Conservation (phyloP, 92 coral and sea anemone species). For the Paragorgia papillata region DNA sequence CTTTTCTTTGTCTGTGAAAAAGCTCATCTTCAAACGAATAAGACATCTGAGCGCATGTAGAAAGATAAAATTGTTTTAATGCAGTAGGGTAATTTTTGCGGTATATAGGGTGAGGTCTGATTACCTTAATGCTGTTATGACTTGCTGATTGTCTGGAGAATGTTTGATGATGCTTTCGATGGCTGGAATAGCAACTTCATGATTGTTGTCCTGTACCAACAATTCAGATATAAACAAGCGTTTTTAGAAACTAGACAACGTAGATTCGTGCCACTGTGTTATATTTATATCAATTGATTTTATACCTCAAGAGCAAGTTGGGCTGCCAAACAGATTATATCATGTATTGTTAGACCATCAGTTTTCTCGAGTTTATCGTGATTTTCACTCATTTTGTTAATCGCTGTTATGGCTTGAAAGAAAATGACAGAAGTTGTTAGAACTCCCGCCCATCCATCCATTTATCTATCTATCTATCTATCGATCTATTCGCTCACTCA, state of each 20-base stretch:
- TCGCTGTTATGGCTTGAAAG: slow-evolving; percentile 74
- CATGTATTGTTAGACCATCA: slow-evolving; percentile 69
- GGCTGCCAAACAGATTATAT: slow-evolving; percentile 88
- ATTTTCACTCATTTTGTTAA: slow-evolving; percentile 76
- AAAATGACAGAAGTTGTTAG: background rate
- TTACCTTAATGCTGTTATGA: slow-evolving; percentile 90
- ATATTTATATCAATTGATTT: too few species aligned
- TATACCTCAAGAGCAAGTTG: slow-evolving; percentile 92
- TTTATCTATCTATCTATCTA: too few species aligned
- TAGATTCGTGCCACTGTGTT: background rate
- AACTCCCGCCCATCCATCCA: background rate
- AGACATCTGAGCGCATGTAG: slow-evolving; percentile 51
- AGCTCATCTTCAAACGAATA: slow-evolving; percentile 65
- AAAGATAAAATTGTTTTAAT: background rate
- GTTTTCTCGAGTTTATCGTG: slow-evolving; percentile 53
- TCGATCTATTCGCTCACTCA: background rate
- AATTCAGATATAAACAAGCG: too few species aligned
- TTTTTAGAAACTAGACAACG: background rate
- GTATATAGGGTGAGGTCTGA: slow-evolving; percentile 22
- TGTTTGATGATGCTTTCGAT: slow-evolving; percentile 82
- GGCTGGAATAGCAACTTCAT: slow-evolving; percentile 84
- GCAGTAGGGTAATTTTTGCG: slow-evolving; percentile 2
- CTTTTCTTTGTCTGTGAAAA: slow-evolving; percentile 52
- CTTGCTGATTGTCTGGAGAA: slow-evolving; percentile 72
- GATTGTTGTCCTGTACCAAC: slow-evolving; percentile 72